Base-by-base conservation (phyloP, 1,140 invertebrate genomes). In the Procambarus clarkii region DNA sequence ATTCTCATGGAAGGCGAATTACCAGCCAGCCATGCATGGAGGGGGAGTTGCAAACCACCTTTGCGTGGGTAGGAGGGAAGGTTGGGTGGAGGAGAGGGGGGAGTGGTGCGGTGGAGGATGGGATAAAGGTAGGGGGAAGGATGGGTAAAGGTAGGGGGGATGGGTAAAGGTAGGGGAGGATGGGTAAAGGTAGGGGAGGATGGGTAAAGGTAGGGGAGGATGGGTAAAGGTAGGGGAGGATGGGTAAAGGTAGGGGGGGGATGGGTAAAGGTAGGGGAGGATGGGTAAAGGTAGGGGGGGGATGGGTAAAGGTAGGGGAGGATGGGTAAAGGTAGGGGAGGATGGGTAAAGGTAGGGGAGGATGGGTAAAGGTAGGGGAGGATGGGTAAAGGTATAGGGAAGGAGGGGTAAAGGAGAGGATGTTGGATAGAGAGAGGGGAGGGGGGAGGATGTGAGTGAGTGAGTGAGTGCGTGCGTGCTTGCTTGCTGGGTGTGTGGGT, bases 401-500 rank as follows among this genome's bases (percentile, higher is more conserved):
- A 86, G 83, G 69, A 54, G n/a, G 24, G 5, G 18, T 18, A 18
- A 13, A 74, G 45, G 64, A 46, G 34, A 48, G 45, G 83, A 54
- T 71, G 15, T 21, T 24, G 60, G 71, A 74, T 74, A 58, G 71
- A 86, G 50, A 44, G 34, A 5, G 74, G 15, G 54, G 58, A 60
- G n/a, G 21, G 46, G 48, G 48, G 45, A 58, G 24, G 84, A 54
- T 45, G 69, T 24, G 46, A 21, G 69, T 34, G 34, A 34, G 34
- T 34, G 74, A 48, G 74, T 11, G 21, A 5, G 74, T 87, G 60
- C 60, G 86, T 48, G 78, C 58, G 58, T 54, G 78, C 11, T 58
- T 80, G 34, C 69, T 86, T 86, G 46, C 71, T 86, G 84, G 21
- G 84, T 86, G 84, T 77, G 84, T 86, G 84, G 84, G 84, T 86